phyloP scores from a whole-genome alignment of 2,113 vertebrate genomes.

The Ptilonorhynchus violaceus region DNA sequence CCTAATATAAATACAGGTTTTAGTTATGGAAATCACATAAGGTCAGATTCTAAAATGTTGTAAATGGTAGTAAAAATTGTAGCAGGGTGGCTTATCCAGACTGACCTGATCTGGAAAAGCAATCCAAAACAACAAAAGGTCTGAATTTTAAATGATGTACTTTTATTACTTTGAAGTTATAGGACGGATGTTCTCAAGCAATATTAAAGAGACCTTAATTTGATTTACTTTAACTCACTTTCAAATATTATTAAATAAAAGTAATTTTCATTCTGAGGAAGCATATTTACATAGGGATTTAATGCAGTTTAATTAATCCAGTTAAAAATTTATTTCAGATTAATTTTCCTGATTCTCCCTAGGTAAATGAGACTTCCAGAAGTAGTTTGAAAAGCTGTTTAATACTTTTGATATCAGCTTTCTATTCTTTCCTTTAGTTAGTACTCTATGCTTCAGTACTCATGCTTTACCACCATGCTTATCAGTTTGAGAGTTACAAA shows the following conservation, averaged over 20 bases:
- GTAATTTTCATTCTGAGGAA: not conserved
- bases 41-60: not conserved
- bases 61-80: not conserved
- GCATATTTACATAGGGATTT: not conserved
- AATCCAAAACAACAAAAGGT: not conserved
- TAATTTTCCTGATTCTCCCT: not conserved
- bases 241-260: slow-evolving; percentile 17
- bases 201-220: not conserved
- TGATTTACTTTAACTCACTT: slow-evolving; percentile 2
- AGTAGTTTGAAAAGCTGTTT: not conserved
- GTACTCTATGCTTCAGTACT: not conserved
- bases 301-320: not conserved
- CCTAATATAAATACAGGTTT: not conserved
- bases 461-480: not conserved
- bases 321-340: slow-evolving; percentile 2
- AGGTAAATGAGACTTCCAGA: not conserved
- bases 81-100: not conserved
- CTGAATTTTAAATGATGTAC: not conserved
- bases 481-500: not conserved
- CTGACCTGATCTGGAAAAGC: not conserved
- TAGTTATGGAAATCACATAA: not conserved
- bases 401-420: not conserved
- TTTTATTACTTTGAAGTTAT: not conserved
- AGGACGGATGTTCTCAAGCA: not conserved
- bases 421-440: not conserved